Percentiles rank a stretch among this genome's conserved stretches.
Conservation (phyloP, 2,113 vertebrate species). For the Chionomys nivalis region DNA sequence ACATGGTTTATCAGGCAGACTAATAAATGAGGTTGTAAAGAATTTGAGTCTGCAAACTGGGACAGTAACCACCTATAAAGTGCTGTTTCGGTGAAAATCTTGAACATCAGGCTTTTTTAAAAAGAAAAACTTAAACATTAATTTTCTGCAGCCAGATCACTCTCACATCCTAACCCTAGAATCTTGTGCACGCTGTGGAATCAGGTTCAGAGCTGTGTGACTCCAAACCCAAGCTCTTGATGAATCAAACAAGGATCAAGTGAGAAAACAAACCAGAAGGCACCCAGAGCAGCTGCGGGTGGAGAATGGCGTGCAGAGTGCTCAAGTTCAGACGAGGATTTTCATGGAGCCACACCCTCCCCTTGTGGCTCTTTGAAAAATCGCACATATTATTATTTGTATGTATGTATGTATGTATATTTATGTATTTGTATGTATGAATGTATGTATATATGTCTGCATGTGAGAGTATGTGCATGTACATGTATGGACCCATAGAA, state of each 20-base stretch:
- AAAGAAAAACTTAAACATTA: neutral
- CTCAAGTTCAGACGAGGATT: neutral
- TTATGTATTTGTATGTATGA: neutral
- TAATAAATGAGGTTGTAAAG: neutral
- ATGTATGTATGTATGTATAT: neutral
- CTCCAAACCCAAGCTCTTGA: neutral
- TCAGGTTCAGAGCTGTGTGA: neutral
- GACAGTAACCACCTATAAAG: neutral
- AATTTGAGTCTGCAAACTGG: neutral
- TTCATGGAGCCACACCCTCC: constrained; percentile 27
- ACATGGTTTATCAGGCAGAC: neutral
- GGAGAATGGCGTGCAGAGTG: neutral
- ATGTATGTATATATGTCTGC: neutral
- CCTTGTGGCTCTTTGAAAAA: constrained; percentile 32
- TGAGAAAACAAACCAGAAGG: neutral
- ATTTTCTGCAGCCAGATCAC: neutral
- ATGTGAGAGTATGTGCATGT: neutral
- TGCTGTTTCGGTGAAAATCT: neutral
- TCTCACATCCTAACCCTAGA: neutral
- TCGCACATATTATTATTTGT: neutral
- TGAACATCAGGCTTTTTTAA: neutral
- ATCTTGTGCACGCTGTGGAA: neutral
- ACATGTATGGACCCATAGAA: neutral
- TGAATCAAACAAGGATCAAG: neutral
- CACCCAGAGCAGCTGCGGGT: neutral